Evolutionary conservation across 2,797 vertebrate species (phyloP).

Genomic region (Chelon labrosus): DNA sequence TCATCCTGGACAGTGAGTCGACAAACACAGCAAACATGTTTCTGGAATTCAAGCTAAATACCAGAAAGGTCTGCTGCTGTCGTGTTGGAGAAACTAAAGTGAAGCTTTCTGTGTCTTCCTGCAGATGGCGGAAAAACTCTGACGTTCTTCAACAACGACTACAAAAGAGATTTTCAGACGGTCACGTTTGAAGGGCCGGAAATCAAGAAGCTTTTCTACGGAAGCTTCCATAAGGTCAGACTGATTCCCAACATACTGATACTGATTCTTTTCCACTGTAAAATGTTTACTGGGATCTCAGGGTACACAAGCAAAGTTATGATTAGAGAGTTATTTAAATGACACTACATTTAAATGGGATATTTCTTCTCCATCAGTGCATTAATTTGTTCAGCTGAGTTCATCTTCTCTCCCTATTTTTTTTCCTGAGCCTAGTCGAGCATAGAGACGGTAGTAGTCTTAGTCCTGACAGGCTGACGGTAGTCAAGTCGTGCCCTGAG

Average conservation of each 20-base stretch:
- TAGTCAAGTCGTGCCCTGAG: constrained; percentile 23
- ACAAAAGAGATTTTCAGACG: constrained; percentile 92
- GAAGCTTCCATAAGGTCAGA: constrained; percentile 96
- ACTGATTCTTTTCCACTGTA: background rate
- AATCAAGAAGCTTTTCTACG: constrained; percentile 94
- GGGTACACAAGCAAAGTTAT: background rate
- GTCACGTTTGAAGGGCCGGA: constrained; percentile 95
- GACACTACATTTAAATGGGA: too few species aligned
- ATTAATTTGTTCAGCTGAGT: too few species aligned
- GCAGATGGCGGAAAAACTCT: constrained; percentile 94
- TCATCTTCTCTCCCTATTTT: background rate
- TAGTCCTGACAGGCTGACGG: constrained; percentile 20
- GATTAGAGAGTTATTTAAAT: too few species aligned
- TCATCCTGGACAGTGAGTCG: constrained; percentile 96
- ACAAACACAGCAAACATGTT: background rate
- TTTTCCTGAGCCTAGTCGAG: background rate
- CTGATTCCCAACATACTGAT: fast-evolving
- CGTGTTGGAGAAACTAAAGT: too few species aligned
- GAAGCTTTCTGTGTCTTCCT: constrained; percentile 9
- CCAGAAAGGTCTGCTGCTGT: too few species aligned
- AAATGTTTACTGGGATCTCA: background rate
- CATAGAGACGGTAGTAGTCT: background rate
- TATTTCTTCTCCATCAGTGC: background rate
- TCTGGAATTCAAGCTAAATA: too few species aligned
- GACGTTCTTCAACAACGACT: constrained; percentile 97